Conservation (phyloP, 1,140 invertebrate genomes). For the Conus betulinus region DNA sequence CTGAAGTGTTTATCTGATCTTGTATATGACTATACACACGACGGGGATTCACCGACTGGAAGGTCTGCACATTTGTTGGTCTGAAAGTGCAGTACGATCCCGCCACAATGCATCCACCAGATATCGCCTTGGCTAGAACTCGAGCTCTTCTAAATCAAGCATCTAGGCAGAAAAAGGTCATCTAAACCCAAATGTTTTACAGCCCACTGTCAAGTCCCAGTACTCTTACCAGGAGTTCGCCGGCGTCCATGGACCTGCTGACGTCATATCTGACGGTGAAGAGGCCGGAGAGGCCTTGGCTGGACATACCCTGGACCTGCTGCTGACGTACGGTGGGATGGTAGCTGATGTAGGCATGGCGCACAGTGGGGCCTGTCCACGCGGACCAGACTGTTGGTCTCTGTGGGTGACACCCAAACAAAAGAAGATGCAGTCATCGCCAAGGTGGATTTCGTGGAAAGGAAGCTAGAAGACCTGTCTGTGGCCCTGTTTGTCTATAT, state of each 20-base stretch:
- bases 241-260: slow-evolving; percentile 54
- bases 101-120: background rate
- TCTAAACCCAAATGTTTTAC: background rate
- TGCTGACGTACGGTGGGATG: slow-evolving; percentile 42
- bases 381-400: slow-evolving; percentile 29
- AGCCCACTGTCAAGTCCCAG: background rate
- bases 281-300: slow-evolving; percentile 54
- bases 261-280: slow-evolving; percentile 62
- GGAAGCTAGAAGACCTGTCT: too few species aligned
- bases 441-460: too few species aligned
- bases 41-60: too few species aligned
- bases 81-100: too few species aligned
- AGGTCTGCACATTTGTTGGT: too few species aligned
- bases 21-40: too few species aligned
- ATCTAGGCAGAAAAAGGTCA: background rate
- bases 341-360: slow-evolving; percentile 54
- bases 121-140: background rate
- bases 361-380: slow-evolving; percentile 40
- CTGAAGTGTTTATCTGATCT: too few species aligned
- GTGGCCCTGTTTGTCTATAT: too few species aligned
- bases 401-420: background rate
- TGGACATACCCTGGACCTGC: slow-evolving; percentile 47
- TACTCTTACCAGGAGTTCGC: slow-evolving; percentile 57
- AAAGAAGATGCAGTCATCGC: too few species aligned
- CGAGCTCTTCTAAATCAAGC: too few species aligned